These are phyloP conservation scores for Parnassius mnemosyne DNA, from an alignment of 2,888 invertebrate species.

Conservation along the genomic window DNA sequence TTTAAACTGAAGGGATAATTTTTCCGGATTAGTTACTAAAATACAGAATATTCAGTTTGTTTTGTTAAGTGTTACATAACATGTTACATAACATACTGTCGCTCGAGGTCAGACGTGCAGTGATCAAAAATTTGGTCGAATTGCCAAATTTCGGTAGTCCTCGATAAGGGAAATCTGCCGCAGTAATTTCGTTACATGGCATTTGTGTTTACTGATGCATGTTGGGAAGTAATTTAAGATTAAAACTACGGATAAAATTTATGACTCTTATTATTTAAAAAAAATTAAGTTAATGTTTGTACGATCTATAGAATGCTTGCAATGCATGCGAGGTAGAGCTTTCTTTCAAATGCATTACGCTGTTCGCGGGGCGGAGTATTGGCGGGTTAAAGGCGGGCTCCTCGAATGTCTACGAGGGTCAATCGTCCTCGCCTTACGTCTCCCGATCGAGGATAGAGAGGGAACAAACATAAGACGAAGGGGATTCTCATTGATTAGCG, in stretches of 20 bases:
- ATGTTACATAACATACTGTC: background rate
- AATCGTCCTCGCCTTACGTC: too few relatives aligned
- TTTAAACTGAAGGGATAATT: too few relatives aligned
- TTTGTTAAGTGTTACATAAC: background rate
- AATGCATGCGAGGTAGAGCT: too few relatives aligned
- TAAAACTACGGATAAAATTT: too few relatives aligned
- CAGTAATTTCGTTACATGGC: constrained; percentile 8
- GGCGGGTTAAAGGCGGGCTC: background rate
- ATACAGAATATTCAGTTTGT: too few relatives aligned
- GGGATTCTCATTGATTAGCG: background rate
- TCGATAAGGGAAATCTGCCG: constrained; percentile 7
- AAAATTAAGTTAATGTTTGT: too few relatives aligned
- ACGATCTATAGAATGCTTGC: too few relatives aligned
- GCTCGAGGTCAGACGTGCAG: constrained; percentile 39
- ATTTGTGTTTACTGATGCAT: background rate
- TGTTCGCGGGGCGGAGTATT: background rate
- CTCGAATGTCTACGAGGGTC: background rate
- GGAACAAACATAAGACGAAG: background rate
- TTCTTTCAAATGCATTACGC: background rate
- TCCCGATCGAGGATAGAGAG: too few relatives aligned
- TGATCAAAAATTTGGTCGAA: too few relatives aligned
- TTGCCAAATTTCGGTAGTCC: background rate
- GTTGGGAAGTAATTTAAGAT: too few relatives aligned
- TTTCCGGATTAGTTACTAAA: too few relatives aligned
- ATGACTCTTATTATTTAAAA: too few relatives aligned